phyloP scores from a whole-genome alignment of 2,113 vertebrate genomes.

The Hemicordylus capensis region DNA sequence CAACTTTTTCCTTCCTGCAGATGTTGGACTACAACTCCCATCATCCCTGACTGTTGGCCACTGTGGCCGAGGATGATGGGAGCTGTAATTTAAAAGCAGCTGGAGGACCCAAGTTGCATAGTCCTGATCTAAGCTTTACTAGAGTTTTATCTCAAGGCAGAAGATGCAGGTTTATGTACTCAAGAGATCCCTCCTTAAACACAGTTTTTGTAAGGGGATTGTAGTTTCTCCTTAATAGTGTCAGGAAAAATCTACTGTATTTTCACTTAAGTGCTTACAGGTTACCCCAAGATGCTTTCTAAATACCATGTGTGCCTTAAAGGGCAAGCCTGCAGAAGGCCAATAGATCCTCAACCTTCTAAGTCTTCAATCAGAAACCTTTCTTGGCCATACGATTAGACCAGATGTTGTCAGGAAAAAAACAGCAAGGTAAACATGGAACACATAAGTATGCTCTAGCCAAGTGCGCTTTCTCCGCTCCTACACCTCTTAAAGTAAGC shows the following conservation, averaged over 20 bases:
- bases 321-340: neutral
- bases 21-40: too few species aligned
- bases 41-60: too few species aligned
- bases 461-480: neutral
- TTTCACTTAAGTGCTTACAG: constrained; percentile 23
- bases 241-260: constrained; percentile 6
- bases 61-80: too few species aligned
- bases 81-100: too few species aligned
- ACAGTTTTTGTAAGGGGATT: neutral
- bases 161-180: constrained; percentile 9
- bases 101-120: too few species aligned
- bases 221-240: constrained; percentile 39
- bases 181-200: neutral
- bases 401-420: neutral
- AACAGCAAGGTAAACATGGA: neutral
- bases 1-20: too few species aligned
- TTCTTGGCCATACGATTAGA: neutral
- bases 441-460: neutral
- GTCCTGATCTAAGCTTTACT: too few species aligned
- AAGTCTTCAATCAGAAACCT: neutral
- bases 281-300: constrained; percentile 25
- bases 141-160: neutral
- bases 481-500: neutral
- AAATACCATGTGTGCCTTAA: constrained; percentile 32
- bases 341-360: neutral